Evolutionary conservation across 2,113 vertebrate species (phyloP).

Genomic region (Calonectris borealis): DNA sequence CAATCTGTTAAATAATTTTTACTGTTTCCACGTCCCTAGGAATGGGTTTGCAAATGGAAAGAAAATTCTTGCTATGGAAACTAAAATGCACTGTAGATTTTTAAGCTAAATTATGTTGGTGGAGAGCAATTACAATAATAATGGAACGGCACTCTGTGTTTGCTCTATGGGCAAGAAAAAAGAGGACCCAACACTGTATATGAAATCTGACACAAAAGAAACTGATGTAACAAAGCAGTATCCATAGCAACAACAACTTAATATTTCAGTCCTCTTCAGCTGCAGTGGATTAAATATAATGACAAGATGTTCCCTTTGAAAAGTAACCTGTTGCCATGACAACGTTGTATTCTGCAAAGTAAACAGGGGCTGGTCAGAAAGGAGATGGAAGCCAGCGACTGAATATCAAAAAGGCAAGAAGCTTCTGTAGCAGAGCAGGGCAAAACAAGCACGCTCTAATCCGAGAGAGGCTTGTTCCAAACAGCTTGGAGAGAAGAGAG

Average conservation of each 20-base stretch:
- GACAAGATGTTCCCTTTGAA: constrained; percentile 99
- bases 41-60: background rate
- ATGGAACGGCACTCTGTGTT: constrained; percentile 34
- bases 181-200: constrained; percentile 24
- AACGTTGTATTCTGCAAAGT: constrained; percentile 82
- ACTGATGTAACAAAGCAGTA: constrained; percentile 90
- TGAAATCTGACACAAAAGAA: constrained; percentile 83
- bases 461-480: background rate
- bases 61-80: constrained; percentile 32
- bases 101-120: constrained; percentile 50
- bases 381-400: constrained; percentile 57
- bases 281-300: constrained; percentile 99
- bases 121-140: constrained; percentile 47
- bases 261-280: constrained; percentile 98
- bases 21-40: background rate
- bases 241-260: constrained; percentile 98
- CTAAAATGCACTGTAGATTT: background rate
- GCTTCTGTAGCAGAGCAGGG: background rate
- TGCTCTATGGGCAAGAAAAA: constrained; percentile 45
- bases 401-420: constrained; percentile 75
- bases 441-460: background rate
- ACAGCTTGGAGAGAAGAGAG: background rate
- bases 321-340: constrained; percentile 92
- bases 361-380: constrained; percentile 80
- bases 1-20: background rate